phyloP scores from a whole-genome alignment of 2,888 invertebrate genomes.

The Rotaria magnacalcarata region DNA sequence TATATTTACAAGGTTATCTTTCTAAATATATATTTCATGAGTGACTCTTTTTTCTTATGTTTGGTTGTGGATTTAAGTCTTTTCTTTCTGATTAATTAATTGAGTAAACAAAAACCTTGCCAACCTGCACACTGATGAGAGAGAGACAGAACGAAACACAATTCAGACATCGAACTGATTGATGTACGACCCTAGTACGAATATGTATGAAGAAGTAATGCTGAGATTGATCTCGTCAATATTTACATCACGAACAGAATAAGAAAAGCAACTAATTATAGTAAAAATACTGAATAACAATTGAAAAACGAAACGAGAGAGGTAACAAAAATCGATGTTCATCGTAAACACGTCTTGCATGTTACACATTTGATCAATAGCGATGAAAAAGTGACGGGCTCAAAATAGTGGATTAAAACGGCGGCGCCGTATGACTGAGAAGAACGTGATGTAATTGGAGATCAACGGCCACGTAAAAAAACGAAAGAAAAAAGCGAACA shows the following conservation, averaged over 20 bases:
- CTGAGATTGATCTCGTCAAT: neutral
- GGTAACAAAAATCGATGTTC: neutral
- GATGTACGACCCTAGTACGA: neutral
- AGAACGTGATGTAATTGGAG: neutral
- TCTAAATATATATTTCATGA: neutral
- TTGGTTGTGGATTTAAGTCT: neutral
- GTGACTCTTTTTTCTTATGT: neutral
- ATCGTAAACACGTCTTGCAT: neutral
- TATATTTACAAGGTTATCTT: neutral
- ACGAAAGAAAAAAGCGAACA: neutral
- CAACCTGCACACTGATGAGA: neutral
- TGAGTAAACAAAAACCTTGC: neutral
- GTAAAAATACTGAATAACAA: neutral
- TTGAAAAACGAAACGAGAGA: neutral
- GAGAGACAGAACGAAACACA: too few species aligned
- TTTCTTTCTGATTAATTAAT: neutral
- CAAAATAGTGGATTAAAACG: neutral
- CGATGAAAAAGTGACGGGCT: neutral
- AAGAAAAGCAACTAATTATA: neutral
- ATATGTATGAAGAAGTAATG: neutral
- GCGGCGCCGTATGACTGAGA: neutral
- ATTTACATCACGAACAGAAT: neutral
- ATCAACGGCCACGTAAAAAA: neutral
- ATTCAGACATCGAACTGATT: neutral
- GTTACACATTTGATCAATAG: neutral